Conservation (phyloP, 1,140 invertebrate genomes). For the Neodiprion virginianus region DNA sequence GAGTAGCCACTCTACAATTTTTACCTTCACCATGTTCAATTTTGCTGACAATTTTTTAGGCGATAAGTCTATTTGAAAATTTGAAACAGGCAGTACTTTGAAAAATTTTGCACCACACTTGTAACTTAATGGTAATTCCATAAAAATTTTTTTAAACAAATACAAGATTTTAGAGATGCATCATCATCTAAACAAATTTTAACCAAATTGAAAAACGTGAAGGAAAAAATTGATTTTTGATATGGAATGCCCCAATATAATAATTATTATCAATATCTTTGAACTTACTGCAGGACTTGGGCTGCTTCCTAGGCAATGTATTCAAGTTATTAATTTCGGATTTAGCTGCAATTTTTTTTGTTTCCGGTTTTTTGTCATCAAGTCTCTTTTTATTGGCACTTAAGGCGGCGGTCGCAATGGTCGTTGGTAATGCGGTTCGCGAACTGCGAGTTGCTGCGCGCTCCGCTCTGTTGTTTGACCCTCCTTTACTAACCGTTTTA, state of each 20-base stretch:
- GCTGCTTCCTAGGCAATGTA: constrained; percentile 29
- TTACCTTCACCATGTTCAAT: too few species aligned
- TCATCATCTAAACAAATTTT: background rate
- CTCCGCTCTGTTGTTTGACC: constrained; percentile 51
- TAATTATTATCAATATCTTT: background rate
- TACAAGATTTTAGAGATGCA: background rate
- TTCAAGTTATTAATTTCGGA: constrained; percentile 37
- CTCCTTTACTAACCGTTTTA: constrained; percentile 50
- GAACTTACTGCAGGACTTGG: constrained; percentile 41
- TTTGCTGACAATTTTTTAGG: too few species aligned
- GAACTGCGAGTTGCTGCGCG: constrained; percentile 31
- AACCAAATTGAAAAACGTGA: background rate
- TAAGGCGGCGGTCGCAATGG: background rate
- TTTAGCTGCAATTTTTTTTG: constrained; percentile 34
- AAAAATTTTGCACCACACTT: background rate
- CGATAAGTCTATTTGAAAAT: too few species aligned
- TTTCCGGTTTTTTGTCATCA: constrained; percentile 38
- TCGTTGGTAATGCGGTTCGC: constrained; percentile 15
- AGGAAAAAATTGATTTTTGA: background rate
- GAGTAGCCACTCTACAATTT: too few species aligned
- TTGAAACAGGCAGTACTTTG: too few species aligned
- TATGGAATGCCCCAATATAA: background rate
- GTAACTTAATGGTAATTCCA: background rate
- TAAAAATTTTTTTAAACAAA: background rate
- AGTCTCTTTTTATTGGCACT: constrained; percentile 30